Percentiles rank a stretch among this genome's conserved stretches.
Conservation (phyloP, 2,113 vertebrate genomes). For the Lamprologus tigripictilis region DNA sequence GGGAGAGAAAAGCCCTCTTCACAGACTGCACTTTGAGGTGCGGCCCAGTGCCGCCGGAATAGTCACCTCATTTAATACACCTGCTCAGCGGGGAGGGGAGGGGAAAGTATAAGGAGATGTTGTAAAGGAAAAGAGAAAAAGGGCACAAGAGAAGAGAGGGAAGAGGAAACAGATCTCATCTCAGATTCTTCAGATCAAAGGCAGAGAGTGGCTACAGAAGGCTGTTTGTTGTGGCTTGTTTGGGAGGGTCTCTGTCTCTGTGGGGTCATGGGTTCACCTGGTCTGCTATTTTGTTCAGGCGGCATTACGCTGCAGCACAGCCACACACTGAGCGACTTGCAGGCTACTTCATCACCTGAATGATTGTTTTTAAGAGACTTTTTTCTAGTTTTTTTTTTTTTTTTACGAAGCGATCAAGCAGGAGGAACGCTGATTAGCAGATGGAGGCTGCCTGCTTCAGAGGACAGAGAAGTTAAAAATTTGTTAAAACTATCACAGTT, state of each 20-base stretch:
- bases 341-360: not conserved
- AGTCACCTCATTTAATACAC: constrained; percentile 63
- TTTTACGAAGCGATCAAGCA: not conserved
- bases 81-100: constrained; percentile 44
- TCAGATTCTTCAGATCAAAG: constrained; percentile 58
- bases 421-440: not conserved
- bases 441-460: not conserved
- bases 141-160: constrained; percentile 25
- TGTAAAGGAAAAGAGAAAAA: constrained; percentile 21
- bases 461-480: not conserved
- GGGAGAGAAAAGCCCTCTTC: constrained; percentile 57
- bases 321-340: not conserved
- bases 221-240: constrained; percentile 59
- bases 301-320: not conserved
- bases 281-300: constrained; percentile 23
- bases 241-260: constrained; percentile 22
- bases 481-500: not conserved
- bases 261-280: constrained; percentile 29
- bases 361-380: not conserved
- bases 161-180: constrained; percentile 33
- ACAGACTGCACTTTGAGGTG: constrained; percentile 60
- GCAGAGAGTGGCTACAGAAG: constrained; percentile 28
- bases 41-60: constrained; percentile 33
- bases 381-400: not conserved
- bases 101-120: constrained; percentile 28